A percentile compares a stretch with the other conserved stretches of the same genome.
These are phyloP conservation scores for Hedychridium roseum DNA, from an alignment of 2,888 invertebrate species.

Conservation along the genomic window DNA sequence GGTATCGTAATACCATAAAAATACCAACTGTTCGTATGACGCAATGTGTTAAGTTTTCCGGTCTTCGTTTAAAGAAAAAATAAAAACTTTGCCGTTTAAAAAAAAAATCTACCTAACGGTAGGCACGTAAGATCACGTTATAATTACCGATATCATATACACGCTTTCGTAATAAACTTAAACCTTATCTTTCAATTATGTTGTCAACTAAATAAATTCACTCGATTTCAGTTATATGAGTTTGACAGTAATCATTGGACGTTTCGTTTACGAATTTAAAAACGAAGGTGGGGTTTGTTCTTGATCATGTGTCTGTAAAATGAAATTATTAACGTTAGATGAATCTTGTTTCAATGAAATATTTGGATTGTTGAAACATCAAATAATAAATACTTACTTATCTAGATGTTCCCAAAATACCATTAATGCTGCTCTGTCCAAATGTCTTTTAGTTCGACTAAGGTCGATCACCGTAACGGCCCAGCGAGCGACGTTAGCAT, in stretches of 20 bases:
- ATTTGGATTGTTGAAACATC: background rate
- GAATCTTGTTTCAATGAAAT: background rate
- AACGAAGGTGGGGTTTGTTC: conserved; percentile 80
- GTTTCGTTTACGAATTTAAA: conserved; percentile 16
- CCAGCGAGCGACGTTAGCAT: conserved; percentile 96
- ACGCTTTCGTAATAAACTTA: conserved; percentile 9
- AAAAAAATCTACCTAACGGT: conserved; percentile 12
- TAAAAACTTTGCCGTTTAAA: no score
- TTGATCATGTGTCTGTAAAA: conserved; percentile 81
- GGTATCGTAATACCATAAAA: no score
- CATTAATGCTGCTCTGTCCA: conserved; percentile 94
- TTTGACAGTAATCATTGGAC: no score
- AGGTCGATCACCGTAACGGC: conserved; percentile 92
- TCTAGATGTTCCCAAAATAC: conserved; percentile 98
- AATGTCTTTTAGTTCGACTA: conserved; percentile 92
- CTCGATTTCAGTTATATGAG: no score
- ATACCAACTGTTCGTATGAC: no score
- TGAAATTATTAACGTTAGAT: conserved; percentile 1
- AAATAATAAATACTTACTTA: conserved; percentile 70
- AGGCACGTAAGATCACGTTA: conserved; percentile 31
- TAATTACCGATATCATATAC: conserved; percentile 10
- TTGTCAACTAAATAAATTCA: background rate
- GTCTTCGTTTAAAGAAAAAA: no score
- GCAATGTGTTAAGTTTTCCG: no score
- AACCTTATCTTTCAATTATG: background rate